Evolutionary conservation across 2,888 invertebrate species (phyloP), one percentile per base, ranked within the genome.

Genomic region (Pyralis farinalis): DNA sequence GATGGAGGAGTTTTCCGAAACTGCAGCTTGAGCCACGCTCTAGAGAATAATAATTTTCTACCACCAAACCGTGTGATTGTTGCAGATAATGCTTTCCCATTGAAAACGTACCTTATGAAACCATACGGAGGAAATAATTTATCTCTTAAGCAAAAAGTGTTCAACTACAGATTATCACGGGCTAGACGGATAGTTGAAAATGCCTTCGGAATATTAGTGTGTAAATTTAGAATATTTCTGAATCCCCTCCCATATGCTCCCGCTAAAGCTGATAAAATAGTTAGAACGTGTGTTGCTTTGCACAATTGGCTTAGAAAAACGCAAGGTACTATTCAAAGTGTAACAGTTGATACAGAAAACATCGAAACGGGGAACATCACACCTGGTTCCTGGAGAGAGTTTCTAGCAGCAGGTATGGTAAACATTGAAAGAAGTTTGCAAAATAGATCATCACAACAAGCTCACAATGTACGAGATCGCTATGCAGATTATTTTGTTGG

Each of bases 291-390:
- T 34, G 49, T 49, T 37, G 43, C 50, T 38, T 11, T 53, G 29
- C 57, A 57, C 34, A 57, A 57, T 34, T 57, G 53, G 53, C 27
- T 43, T 7, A 41, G 54, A 40, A 45, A 50, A 44, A 41, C 42
- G 16, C 34, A 36, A 9, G 25, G 21, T 11, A 30, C 25, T 25
- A 28, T 46, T 40, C 25, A 29, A 28, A 31, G 12, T 34, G 10
- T 21, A 20, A 44, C 46, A 29, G 34, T 51, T 30, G 49, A 50
- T 35, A 32, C 22, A 9, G 50, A 49, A 35, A 38, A 53, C 32
- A 42, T 11, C 7, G 36, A 39, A 7, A 40, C 20, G 12, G 41
- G 44, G 1, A 27, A 10, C 12, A 34, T 43, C 8, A 37, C 40
- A 27, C 12, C 22, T 29, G 47, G 47, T 34, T 20, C 30, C 12